Base-by-base conservation (phyloP, 30 jellyfish, hydroid and myxozoan genomes). In the Turritopsis dohrnii region DNA sequence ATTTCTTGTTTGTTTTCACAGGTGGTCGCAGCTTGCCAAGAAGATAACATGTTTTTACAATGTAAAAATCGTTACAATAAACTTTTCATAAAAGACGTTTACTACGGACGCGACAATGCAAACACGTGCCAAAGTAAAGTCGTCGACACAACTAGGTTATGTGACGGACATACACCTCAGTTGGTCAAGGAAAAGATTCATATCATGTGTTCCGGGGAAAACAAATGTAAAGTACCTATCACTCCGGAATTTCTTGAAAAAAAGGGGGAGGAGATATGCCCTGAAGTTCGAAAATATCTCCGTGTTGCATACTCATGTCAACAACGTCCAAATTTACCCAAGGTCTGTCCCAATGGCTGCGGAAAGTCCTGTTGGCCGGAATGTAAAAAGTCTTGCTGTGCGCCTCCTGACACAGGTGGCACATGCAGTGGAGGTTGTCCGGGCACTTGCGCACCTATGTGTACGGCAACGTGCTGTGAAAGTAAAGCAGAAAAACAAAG, bases 21-120 rank as follows among this genome's bases (percentile, higher is more conserved):
- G 98, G 80, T 84, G 71, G 96, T 89, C 25, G 89, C 95, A 80
- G 98, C 93, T 28, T 93, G 98, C 83, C 97, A 93, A 80, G 98
- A 93, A 77, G 98, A 93, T 76, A 93, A 88, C 79, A 52, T 93
- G 26, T 66, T 89, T 16, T 79, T 93, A 20, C 88, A 85, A 79
- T 93, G 98, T 76, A 79, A 85, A 23, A 93, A 93, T 79, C 72
- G 88, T 80, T 93, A 83, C 71, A 85, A 93, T 65, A 85, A 83
- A 28, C 83, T 93, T 85, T 86, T 74, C n/a, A 88, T 93, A 28
- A 85, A 84, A 16, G 88, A 86, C 21, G 89, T 92, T 26, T 93
- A 88, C 73, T 93, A 93, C 71, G 98, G 98, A 1, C 96, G 98
- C 0, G 98, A 88, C 74, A 90, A 93, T 71, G 28, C 84, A 1